Evolutionary conservation across 2,888 invertebrate species (phyloP).

Genomic region (Antitype chi): DNA sequence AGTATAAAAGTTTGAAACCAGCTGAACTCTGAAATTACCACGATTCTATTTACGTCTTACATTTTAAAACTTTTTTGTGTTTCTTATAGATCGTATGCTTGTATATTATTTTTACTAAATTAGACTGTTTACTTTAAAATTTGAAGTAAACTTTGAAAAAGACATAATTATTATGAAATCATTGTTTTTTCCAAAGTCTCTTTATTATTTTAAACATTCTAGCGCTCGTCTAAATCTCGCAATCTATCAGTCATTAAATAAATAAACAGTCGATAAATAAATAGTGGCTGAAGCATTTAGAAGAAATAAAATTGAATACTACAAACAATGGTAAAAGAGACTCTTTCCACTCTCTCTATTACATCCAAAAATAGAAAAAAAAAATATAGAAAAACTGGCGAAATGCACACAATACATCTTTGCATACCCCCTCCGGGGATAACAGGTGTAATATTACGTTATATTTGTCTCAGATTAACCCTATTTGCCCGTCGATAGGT

Average conservation of each 20-base stretch:
- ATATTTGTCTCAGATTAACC: neutral
- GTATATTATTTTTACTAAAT: neutral
- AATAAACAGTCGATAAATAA: too few relatives aligned
- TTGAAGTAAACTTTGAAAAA: conserved; percentile 1
- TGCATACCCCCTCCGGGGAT: neutral
- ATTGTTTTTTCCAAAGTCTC: too few relatives aligned
- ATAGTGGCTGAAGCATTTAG: too few relatives aligned
- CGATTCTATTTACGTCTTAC: neutral
- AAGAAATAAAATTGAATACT: too few relatives aligned
- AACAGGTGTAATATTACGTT: neutral
- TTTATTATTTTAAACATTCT: neutral
- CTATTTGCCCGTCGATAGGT: neutral
- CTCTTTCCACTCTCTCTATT: too few relatives aligned
- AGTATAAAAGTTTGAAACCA: neutral
- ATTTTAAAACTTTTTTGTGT: conserved; percentile 17
- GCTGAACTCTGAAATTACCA: conserved; percentile 1
- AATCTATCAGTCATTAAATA: neutral
- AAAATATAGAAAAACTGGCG: neutral
- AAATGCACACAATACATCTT: neutral
- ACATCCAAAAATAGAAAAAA: neutral
- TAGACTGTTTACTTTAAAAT: conserved; percentile 5
- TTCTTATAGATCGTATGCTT: neutral
- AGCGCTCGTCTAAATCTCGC: neutral
- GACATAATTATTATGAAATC: neutral
- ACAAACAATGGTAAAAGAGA: too few relatives aligned